Percentiles rank a stretch among this genome's conserved stretches.
phyloP scores from a whole-genome alignment of 2,797 vertebrate species.

The Tolypeutes matacus region DNA sequence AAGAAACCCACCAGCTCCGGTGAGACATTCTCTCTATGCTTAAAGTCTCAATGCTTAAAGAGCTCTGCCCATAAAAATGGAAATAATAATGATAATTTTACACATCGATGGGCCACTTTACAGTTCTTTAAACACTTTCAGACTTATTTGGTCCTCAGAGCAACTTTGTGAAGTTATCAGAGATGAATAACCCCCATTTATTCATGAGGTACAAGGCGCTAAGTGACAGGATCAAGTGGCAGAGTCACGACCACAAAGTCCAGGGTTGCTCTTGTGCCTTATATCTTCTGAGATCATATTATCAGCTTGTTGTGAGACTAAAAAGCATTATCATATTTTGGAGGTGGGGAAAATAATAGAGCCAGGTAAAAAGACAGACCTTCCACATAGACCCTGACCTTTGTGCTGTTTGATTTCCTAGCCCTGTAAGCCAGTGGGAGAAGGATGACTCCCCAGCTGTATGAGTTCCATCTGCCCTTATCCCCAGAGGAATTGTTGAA shows the following conservation, averaged over 20 bases:
- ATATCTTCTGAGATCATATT: background rate
- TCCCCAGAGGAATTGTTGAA: conserved; percentile 91
- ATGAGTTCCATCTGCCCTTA: conserved; percentile 93
- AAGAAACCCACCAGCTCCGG: background rate
- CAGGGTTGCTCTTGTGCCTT: background rate
- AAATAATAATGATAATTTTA: background rate
- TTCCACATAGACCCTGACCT: background rate
- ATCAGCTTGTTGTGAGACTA: background rate
- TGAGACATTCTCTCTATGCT: background rate
- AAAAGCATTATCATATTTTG: background rate
- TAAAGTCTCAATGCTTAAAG: background rate
- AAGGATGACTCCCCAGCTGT: conserved; percentile 76
- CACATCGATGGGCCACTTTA: background rate
- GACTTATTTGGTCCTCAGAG: background rate
- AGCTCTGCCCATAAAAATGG: conserved; percentile 1
- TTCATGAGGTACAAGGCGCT: background rate
- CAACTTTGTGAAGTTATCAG: background rate
- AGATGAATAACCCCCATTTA: background rate
- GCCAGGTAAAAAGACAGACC: background rate
- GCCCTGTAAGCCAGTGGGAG: conserved; percentile 29
- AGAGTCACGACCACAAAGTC: conserved; percentile 9
- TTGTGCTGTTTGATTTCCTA: conserved; percentile 71
- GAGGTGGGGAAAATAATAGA: background rate
- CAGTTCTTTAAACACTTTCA: conserved; percentile 29
- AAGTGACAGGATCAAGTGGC: background rate